Base-by-base conservation (phyloP, 1,140 invertebrate genomes). In the Metaphire vulgaris region DNA sequence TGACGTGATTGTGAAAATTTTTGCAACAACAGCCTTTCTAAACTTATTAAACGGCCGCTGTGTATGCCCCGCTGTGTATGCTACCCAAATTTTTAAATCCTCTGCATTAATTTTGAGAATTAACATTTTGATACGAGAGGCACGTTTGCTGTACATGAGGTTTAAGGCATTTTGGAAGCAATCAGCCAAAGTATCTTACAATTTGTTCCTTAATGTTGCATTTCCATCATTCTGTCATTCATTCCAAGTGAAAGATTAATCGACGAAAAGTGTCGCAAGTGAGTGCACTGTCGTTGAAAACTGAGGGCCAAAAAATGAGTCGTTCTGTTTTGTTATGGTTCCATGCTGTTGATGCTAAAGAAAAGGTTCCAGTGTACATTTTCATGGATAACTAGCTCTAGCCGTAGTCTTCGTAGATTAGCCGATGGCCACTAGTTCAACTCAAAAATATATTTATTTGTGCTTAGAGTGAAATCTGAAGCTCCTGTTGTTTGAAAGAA, bases 351-450 rank as follows among this genome's bases (percentile, higher is more conserved):
- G 41, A 56, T 12, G 41, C 6, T 56, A 56, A 56, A 56, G 41
- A 56, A 56, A 56, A 56, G 41, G 41, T 56, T 56, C 41, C 41
- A 56, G 41, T 56, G 41, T 56, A 56, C 41, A 56, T 56, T 56
- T 56, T 56, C 41, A 56, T 56, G 41, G 41, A 12, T 56, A n/a
- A n/a, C n/a, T 56, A 21, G 6, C 6, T 6, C 41, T 56, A 56
- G 41, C 41, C 6, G 41, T 56, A 56, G 41, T 56, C 21, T 21
- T 6, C 6, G 6, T 56, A 56, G 41, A 56, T 56, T 56, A 56
- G 41, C 41, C 41, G 21, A 12, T 21, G 41, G 41, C 41, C 41
- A 56, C 21, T 56, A 56, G 41, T 56, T 56, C 6, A 56, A 56
- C n/a, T n/a, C n/a, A n/a, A n/a, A n/a, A n/a, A n/a, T n/a, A n/a